Conservation (phyloP, 2,113 vertebrate genomes). For the Motacilla tschutschensis region DNA sequence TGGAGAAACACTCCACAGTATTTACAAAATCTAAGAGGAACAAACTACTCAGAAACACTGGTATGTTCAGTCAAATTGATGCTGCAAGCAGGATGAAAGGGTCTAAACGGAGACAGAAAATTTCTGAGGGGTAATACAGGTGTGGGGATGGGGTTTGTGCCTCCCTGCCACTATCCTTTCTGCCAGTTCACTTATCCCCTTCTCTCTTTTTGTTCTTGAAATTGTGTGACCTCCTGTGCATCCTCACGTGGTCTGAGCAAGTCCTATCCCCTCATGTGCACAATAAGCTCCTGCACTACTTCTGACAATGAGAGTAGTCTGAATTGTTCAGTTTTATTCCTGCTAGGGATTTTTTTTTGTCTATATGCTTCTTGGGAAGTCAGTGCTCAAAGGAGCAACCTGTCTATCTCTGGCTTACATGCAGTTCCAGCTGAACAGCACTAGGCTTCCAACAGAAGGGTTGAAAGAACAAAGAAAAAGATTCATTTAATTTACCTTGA, state of each 20-base stretch:
- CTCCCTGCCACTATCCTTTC: not conserved
- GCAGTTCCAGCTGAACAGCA: not conserved
- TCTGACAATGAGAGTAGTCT: not conserved
- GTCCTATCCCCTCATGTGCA: not conserved
- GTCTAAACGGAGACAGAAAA: not conserved
- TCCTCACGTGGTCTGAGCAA: not conserved
- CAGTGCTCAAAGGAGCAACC: not conserved
- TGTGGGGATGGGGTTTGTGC: not conserved
- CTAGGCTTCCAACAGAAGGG: not conserved
- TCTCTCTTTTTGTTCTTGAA: not conserved
- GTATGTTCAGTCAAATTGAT: not conserved
- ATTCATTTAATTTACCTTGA: slow-evolving; percentile 50
- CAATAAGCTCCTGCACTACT: not conserved
- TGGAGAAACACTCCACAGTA: not conserved
- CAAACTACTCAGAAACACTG: not conserved
- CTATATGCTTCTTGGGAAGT: not conserved
- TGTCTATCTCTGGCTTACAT: not conserved
- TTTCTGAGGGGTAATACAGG: not conserved
- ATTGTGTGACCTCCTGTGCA: too few species aligned
- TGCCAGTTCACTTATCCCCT: not conserved
- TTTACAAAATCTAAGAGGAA: not conserved
- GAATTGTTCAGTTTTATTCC: not conserved
- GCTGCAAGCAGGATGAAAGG: not conserved
- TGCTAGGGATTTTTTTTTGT: not conserved
- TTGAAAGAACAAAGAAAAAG: slow-evolving; percentile 28